Percentiles rank a stretch among this genome's conserved stretches.
These are phyloP conservation scores for Brachionus rubens DNA, from an alignment of 1,140 invertebrate genomes.

Conservation along the genomic window DNA sequence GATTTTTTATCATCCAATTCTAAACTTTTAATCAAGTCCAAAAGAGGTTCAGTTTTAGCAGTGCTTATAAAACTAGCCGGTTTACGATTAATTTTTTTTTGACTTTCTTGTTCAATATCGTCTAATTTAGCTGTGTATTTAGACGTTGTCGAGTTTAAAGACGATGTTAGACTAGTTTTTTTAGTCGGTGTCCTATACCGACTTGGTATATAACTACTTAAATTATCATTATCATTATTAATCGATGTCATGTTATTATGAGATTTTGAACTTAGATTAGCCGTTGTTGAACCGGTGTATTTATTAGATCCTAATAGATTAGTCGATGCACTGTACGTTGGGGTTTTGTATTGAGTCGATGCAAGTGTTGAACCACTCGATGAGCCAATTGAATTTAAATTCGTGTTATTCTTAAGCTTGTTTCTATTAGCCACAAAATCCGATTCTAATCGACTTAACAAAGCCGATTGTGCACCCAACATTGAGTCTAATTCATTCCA, in stretches of 20 bases:
- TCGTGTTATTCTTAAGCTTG: not conserved
- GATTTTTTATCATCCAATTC: not conserved
- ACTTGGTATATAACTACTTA: conserved; percentile 15
- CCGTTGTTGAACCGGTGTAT: not conserved
- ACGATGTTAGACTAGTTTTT: not conserved
- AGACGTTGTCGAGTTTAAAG: not conserved
- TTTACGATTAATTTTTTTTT: not conserved
- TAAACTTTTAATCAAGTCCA: conserved; percentile 10
- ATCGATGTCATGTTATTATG: conserved; percentile 3
- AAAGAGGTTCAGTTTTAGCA: conserved; percentile 27
- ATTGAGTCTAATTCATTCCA: conserved; percentile 45
- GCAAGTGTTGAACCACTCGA: not conserved
- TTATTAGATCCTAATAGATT: not conserved
- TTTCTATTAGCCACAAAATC: conserved; percentile 46
- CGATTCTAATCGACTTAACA: conserved; percentile 36
- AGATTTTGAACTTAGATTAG: conserved; percentile 11
- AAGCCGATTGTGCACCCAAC: conserved; percentile 38
- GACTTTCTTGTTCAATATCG: conserved; percentile 1
- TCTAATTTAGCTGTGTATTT: conserved; percentile 34
- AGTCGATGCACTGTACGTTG: not conserved
- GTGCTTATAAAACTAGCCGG: conserved; percentile 17
- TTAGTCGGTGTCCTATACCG: conserved; percentile 23
- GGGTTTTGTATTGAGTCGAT: conserved; percentile 7
- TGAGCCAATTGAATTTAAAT: conserved; percentile 1
- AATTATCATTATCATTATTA: not conserved